phyloP scores from a whole-genome alignment of 1,140 invertebrate species.

The Globodera rostochiensis region DNA sequence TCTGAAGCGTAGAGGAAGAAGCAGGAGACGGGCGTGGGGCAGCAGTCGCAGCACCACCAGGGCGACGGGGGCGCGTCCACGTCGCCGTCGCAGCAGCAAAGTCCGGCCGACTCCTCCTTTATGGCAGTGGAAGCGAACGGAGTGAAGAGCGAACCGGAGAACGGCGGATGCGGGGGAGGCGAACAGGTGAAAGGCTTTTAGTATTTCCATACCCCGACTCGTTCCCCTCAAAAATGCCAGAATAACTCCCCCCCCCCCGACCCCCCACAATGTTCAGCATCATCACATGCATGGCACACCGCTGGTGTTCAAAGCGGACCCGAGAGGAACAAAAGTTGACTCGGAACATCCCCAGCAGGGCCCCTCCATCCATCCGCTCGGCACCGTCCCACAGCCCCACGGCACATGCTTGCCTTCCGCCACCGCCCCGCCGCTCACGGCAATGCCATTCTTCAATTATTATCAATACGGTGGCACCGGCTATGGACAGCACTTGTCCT shows the following conservation, averaged over 20 bases:
- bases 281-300: not conserved
- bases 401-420: not conserved
- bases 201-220: too few relatives aligned
- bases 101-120: not conserved
- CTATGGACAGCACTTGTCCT: not conserved
- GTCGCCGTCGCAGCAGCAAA: not conserved
- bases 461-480: not conserved
- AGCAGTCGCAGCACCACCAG: not conserved
- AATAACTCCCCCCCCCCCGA: too few relatives aligned
- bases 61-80: not conserved
- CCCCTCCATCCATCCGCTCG: not conserved
- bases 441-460: not conserved
- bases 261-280: not conserved
- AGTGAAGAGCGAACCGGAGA: slow-evolving; percentile 31
- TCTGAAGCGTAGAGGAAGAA: not conserved
- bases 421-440: not conserved
- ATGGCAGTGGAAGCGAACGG: slow-evolving; percentile 2
- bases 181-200: not conserved
- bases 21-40: slow-evolving; percentile 1
- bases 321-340: not conserved
- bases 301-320: not conserved
- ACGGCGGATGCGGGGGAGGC: not conserved
- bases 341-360: not conserved
- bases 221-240: too few relatives aligned
- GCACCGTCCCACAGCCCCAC: not conserved